phyloP scores from a whole-genome alignment of 2,113 vertebrate species.

The Candoia aspera region DNA sequence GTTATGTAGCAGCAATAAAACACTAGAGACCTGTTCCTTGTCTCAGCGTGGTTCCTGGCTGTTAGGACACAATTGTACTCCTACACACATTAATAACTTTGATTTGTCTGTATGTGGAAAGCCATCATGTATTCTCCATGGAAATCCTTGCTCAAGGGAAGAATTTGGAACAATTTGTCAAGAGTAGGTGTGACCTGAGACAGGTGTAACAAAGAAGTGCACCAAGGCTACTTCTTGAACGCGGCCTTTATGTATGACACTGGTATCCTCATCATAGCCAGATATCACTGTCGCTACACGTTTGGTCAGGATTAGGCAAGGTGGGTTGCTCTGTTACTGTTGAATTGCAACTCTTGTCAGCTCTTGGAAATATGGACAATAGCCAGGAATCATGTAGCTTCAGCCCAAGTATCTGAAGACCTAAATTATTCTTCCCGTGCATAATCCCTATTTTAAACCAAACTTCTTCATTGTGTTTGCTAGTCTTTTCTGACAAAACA shows the following conservation, averaged over 20 bases:
- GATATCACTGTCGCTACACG: neutral
- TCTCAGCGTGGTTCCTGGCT: no score
- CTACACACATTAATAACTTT: neutral
- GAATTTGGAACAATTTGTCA: neutral
- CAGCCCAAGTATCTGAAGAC: neutral
- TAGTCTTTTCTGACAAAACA: conserved; percentile 79
- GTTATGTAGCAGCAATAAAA: no score
- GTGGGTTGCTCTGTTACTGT: neutral
- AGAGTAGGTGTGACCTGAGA: no score
- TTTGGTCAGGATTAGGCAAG: neutral
- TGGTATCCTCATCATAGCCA: neutral
- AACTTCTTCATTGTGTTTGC: neutral
- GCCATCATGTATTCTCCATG: neutral
- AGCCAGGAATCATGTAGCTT: no score
- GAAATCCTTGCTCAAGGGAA: neutral
- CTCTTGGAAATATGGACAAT: neutral
- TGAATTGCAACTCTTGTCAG: neutral
- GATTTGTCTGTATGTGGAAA: neutral
- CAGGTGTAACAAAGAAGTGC: neutral
- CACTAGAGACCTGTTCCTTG: no score
- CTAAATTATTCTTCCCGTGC: neutral
- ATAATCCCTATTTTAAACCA: conserved; percentile 3
- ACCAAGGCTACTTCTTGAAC: neutral
- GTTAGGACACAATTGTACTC: no score
- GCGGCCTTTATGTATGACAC: neutral